Base-by-base conservation (phyloP, 2,113 vertebrate genomes). In the Grallaria varia region DNA sequence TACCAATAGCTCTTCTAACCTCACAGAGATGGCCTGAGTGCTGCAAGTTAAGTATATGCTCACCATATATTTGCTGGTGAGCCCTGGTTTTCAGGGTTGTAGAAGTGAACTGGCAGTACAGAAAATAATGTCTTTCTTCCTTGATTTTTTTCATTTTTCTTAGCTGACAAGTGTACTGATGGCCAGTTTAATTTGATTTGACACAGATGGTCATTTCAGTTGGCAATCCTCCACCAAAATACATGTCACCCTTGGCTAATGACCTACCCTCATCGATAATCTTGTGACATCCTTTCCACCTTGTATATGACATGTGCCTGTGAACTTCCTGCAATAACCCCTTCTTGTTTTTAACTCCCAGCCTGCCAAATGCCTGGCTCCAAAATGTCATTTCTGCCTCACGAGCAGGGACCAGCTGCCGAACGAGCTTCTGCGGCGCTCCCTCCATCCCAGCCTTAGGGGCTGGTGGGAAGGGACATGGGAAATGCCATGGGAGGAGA, bases 191-290 rank as follows among this genome's bases (percentile, higher is more conserved):
- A 74, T 93, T 69, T 84, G 39, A 84, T 89, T 77, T 96, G 93
- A 93, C 95, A 88, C 35, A 86, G 42, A 37, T 64, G 88, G 72
- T 59, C 90, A 60, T 87, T 84, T 91, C 85, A 81, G 75, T 39
- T 92, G 95, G 82, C 85, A 84, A 81, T 88, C 79, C 73, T 71
- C 79, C 66, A 60, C 90, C 59, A 67, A 91, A 85, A 84, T 55
- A 67, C 71, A 15, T 85, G 85, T 95, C 81, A 94, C 63, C 72
- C 59, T 63, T 93, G 78, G 72, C 71, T 93, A 90, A 89, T 42
- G 79, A 94, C 78, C 59, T 45, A 22, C 8, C 52, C 75, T 77
- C 63, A 50, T 67, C 6, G 2, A 86, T 93, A 92, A 92, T 81
- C 85, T 77, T 80, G 75, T 92, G 82, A 91, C 91, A 84, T 42